Evolutionary conservation across 2,113 vertebrate genomes (phyloP), one percentile per base, ranked within the genome.

Genomic region (Cyphomyrus plagiostoma): DNA sequence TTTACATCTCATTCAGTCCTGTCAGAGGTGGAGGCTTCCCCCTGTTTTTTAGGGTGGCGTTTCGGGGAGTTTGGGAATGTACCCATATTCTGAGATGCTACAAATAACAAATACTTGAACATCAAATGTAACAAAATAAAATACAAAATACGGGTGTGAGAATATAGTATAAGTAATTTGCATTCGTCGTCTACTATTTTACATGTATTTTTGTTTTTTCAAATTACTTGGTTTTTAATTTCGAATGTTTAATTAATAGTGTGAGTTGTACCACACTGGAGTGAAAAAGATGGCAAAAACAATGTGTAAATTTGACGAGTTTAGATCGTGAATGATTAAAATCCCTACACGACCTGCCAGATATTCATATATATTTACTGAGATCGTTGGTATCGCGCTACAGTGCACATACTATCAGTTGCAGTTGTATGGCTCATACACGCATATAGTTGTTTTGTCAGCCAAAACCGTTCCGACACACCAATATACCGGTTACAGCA

Each of bases 1-100:
- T 90, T 62, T 85, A 66, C 87, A 89, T 50, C 84, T 88, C 90
- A 89, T 80, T 90, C 89, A 53, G 88, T 23, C 48, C 74, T 82
- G 85, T 87, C 85, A 87, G 35, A 87, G 50, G 15, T 30, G 13
- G 17, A 19, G 5, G 15, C 49, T 39, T 11, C 85, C 4, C 85
- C 17, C 23, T 42, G 50, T 3, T 35, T 87, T 39, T 86, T 56
- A 21, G 46, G n/a, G 9, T 4, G 15, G 50, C 4, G 19, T 35
- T 84, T 48, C 10, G 19, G 10, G 50, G 49, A 9, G 1, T 46
- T 30, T 26, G 45, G 9, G 4, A 86, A 39, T 86, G 45, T 19
- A 5, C 49, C 49, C 46, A n/a, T 35, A 23, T 74, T 30, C 58
- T n/a, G n/a, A 66, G n/a, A 26, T 66, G 26, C 10, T 70, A 13